These are phyloP conservation scores for Macquaria ambigua DNA, from an alignment of 2,113 vertebrate genomes.

Conservation along the genomic window DNA sequence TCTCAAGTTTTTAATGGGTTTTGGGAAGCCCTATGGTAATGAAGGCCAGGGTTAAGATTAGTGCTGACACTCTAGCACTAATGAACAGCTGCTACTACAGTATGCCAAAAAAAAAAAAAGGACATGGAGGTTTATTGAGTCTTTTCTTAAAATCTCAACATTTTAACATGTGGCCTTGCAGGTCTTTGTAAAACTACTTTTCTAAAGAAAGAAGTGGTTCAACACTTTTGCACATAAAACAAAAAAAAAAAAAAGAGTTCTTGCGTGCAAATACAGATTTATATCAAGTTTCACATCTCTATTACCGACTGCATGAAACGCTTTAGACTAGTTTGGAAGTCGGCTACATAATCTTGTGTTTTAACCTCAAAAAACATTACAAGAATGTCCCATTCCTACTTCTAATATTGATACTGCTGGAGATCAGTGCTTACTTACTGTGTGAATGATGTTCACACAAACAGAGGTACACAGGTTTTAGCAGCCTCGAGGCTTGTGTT, in stretches of 20 bases:
- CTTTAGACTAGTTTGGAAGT: neutral
- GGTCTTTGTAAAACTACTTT: neutral
- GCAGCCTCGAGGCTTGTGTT: neutral
- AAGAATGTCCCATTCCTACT: no score
- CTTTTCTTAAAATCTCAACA: conserved; percentile 1
- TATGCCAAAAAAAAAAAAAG: neutral
- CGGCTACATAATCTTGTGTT: neutral
- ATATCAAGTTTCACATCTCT: neutral
- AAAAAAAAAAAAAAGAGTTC: neutral
- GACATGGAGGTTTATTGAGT: neutral
- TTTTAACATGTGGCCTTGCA: neutral
- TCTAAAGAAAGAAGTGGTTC: neutral
- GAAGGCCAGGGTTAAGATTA: conserved; percentile 30
- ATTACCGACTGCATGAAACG: neutral
- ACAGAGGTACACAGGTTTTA: no score
- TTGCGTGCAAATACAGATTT: neutral
- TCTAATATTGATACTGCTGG: neutral
- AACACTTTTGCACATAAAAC: neutral
- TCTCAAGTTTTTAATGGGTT: conserved; percentile 41
- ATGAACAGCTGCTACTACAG: conserved; percentile 44
- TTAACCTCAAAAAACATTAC: no score
- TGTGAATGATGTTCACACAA: no score
- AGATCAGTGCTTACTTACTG: neutral
- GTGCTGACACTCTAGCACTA: conserved; percentile 16
- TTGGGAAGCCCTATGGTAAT: conserved; percentile 4